Conservation (phyloP, 2,797 vertebrate species). For the Hemitrygon akajei region DNA sequence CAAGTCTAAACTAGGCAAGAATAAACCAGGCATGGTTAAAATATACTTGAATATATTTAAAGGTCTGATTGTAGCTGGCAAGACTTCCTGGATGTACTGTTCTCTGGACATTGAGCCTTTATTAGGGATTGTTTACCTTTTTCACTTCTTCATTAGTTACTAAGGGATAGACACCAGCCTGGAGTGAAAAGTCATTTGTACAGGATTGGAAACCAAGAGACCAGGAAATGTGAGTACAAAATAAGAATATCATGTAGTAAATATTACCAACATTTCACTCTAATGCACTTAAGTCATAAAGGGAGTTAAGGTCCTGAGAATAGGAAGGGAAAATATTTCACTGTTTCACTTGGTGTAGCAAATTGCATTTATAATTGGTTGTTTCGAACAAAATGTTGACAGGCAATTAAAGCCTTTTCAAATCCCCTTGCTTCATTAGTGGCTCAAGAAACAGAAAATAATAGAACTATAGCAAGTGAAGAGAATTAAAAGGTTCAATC, state of each 20-base stretch:
- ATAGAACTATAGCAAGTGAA: neutral
- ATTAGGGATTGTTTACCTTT: neutral
- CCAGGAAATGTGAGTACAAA: slow-evolving; percentile 18
- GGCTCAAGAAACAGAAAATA: neutral
- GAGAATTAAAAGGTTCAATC: neutral
- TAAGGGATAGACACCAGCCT: neutral
- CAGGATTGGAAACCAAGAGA: neutral
- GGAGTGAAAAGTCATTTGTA: slow-evolving; percentile 1
- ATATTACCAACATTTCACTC: neutral
- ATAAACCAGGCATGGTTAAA: neutral
- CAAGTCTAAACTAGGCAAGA: slow-evolving; percentile 29
- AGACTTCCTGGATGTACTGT: neutral
- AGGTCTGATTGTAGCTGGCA: slow-evolving; percentile 19
- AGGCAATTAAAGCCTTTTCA: slow-evolving; percentile 12
- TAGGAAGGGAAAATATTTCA: neutral
- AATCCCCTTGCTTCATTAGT: neutral
- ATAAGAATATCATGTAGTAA: neutral
- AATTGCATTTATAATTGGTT: neutral
- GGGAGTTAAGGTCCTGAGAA: neutral
- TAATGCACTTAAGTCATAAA: neutral
- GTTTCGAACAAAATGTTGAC: neutral
- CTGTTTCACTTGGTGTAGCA: neutral
- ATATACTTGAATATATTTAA: neutral
- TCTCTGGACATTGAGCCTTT: neutral
- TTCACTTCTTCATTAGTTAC: neutral